phyloP scores from a whole-genome alignment of 2,797 vertebrate genomes.

The Protosalanx chinensis region DNA sequence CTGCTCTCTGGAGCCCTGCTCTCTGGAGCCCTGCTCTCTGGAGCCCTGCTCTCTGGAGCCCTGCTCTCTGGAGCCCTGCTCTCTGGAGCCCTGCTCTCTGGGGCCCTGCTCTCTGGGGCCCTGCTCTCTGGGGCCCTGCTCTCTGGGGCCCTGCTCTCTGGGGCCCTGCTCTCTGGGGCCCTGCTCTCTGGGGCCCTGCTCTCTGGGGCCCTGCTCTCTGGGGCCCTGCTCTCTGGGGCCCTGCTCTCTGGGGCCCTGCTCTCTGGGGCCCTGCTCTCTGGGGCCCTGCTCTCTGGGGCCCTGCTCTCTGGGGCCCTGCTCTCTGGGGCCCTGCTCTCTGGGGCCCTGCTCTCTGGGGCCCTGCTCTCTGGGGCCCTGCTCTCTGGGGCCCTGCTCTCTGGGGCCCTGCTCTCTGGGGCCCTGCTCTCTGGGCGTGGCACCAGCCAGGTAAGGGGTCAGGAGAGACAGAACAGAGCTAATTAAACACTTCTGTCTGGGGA shows the following conservation, averaged over 20 bases:
- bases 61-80: slow-evolving; percentile 48
- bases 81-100: slow-evolving; percentile 53
- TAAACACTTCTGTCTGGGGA: neutral
- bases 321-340: slow-evolving; percentile 53
- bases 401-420: slow-evolving; percentile 44
- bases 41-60: slow-evolving; percentile 43
- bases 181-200: slow-evolving; percentile 49
- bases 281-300: slow-evolving; percentile 44
- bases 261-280: slow-evolving; percentile 53
- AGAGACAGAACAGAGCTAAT: slow-evolving; percentile 1
- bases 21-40: slow-evolving; percentile 53
- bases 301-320: slow-evolving; percentile 49
- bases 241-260: slow-evolving; percentile 49
- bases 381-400: slow-evolving; percentile 53
- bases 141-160: slow-evolving; percentile 53
- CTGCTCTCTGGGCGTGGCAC: slow-evolving; percentile 49
- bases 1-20: slow-evolving; percentile 48
- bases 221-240: slow-evolving; percentile 44
- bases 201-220: slow-evolving; percentile 53
- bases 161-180: slow-evolving; percentile 44
- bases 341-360: slow-evolving; percentile 44
- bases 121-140: slow-evolving; percentile 49
- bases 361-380: slow-evolving; percentile 49
- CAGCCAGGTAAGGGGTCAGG: slow-evolving; percentile 9
- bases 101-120: slow-evolving; percentile 42